These are phyloP conservation scores for Nothoprocta perdicaria DNA, from an alignment of 2,113 vertebrate genomes.

Conservation along the genomic window DNA sequence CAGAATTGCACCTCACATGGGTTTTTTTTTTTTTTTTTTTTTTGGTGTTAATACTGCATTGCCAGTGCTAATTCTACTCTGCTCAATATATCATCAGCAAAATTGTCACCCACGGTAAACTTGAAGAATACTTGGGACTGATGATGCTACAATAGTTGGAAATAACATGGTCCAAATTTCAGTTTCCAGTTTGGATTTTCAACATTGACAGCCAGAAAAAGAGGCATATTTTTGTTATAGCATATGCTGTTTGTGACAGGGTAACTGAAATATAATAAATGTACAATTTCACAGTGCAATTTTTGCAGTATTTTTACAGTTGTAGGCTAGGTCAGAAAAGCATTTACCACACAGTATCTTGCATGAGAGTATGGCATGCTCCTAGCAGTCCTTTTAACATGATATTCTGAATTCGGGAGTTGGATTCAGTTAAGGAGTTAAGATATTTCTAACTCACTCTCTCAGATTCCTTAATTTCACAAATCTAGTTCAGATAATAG, in stretches of 20 bases:
- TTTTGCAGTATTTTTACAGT: background rate
- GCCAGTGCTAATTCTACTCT: background rate
- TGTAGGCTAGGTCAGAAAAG: background rate
- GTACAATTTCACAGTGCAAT: background rate
- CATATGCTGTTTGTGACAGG: background rate
- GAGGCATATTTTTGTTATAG: background rate
- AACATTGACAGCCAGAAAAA: background rate
- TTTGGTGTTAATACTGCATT: background rate
- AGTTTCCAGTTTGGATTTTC: background rate
- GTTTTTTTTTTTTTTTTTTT: background rate
- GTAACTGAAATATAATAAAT: background rate
- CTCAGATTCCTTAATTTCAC: background rate
- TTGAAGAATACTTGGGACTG: background rate
- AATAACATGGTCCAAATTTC: background rate
- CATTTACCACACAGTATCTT: background rate
- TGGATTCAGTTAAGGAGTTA: background rate
- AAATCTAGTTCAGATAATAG: background rate
- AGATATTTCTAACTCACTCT: background rate
- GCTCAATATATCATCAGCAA: background rate
- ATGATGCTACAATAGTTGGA: background rate
- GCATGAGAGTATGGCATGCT: background rate
- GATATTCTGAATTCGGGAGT: background rate
- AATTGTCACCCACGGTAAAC: background rate
- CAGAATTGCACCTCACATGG: background rate
- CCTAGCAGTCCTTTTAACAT: background rate